Conservation (phyloP, 2,888 invertebrate genomes). For the Hirtodrosophila confusa region DNA sequence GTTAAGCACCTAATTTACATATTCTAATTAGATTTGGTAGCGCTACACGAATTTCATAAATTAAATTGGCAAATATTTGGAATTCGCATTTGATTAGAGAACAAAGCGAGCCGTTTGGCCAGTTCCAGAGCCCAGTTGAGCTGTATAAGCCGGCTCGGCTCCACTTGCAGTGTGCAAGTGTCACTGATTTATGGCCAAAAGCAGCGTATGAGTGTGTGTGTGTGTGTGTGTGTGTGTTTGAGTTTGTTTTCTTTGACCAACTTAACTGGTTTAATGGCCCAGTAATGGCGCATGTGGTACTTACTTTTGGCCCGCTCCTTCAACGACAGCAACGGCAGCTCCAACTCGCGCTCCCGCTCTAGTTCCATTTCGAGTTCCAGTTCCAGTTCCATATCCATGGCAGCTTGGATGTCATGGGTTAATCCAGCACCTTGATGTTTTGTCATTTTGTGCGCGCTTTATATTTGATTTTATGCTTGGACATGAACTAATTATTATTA, state of each 20-base stretch:
- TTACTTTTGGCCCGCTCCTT: conserved; percentile 67
- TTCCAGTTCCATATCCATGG: conserved; percentile 27
- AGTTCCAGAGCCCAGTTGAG: conserved; percentile 22
- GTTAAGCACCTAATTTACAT: conserved; percentile 6
- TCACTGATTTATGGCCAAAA: conserved; percentile 74
- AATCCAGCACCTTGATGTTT: conserved; percentile 41
- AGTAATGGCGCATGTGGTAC: conserved; percentile 46
- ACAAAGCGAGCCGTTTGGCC: conserved; percentile 21
- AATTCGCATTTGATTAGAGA: conserved; percentile 49
- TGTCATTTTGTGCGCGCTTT: conserved; percentile 47
- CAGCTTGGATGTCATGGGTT: conserved; percentile 37
- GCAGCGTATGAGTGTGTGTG: conserved; percentile 12
- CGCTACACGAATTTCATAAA: conserved; percentile 68
- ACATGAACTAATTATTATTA: conserved; percentile 54
- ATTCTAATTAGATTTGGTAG: conserved; percentile 60
- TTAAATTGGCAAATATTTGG: conserved; percentile 59
- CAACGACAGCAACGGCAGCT: conserved; percentile 53
- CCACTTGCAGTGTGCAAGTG: conserved; percentile 69
- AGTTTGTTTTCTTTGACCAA: conserved; percentile 63
- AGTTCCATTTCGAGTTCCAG: conserved; percentile 24
- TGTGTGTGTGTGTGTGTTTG: conserved; percentile 21
- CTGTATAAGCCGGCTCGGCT: conserved; percentile 28
- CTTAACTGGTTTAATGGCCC: conserved; percentile 72
- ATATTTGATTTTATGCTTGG: conserved; percentile 16
- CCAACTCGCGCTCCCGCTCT: conserved; percentile 10